Evolutionary conservation across 2,797 vertebrate genomes (phyloP), one percentile per base, ranked within the genome.

Genomic region (Urosaurus nigricauda): DNA sequence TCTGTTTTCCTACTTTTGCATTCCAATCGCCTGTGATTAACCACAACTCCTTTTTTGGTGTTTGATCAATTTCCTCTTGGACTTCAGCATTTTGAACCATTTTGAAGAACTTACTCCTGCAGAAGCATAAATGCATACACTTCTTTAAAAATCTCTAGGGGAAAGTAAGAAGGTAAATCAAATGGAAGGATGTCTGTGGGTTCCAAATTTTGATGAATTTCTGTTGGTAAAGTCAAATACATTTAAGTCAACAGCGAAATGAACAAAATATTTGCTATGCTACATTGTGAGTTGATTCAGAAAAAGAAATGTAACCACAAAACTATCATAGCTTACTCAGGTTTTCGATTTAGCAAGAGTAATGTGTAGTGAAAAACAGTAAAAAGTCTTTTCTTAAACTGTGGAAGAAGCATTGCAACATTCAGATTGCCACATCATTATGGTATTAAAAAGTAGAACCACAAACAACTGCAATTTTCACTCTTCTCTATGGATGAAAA

Each of bases 161-260:
- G 56, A n/a, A 47, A 32, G 43, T 85, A 65, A 60, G 56, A 58
- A 43, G 32, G 43, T 2, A 47, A 70, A 13, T 68, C 13, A 35
- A 79, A 79, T 51, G 32, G 17, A 79, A 86, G 19, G 26, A 40
- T 77, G 37, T 37, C 40, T n/a, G 0, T 40, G 21, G 9, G n/a
- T 53, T 37, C 35, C 53, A 56, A 74, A 60, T 40, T 3, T 24
- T 40, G 5, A 47, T 32, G 40, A 8, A 43, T 56, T 75, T 85
- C 19, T 77, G 73, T 77, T 85, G 35, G 11, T 84, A 58, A 60
- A 21, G 37, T 77, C 73, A n/a, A 63, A 85, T 85, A 17, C 56
- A 63, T 85, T 63, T 60, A 43, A 43, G 9, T 63, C 11, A 77
- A 43, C 71, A 77, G 37, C 43, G 24, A 85, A 13, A 53, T 85